phyloP scores from a whole-genome alignment of 2,113 vertebrate genomes.

The Phylloscopus trochiloides region DNA sequence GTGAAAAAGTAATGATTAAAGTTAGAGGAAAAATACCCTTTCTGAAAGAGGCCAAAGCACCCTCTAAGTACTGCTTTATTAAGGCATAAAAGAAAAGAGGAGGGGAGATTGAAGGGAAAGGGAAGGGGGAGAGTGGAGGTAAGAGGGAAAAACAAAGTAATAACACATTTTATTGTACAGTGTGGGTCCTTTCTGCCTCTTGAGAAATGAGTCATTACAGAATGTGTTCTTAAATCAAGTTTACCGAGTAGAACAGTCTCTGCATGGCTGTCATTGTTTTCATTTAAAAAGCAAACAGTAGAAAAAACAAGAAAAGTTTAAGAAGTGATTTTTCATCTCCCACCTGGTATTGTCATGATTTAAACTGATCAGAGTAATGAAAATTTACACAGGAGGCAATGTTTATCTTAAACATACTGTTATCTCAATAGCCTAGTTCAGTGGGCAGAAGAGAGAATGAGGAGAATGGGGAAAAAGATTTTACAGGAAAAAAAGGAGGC shows the following conservation, averaged over 20 bases:
- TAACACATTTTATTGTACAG: neutral
- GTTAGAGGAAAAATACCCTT: neutral
- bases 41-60: neutral
- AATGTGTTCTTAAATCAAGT: neutral
- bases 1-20: neutral
- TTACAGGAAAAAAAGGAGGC: neutral
- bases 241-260: neutral
- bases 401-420: neutral
- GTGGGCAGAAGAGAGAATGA: rapidly evolving
- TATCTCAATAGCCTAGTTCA: neutral
- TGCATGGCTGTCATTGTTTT: neutral
- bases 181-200: neutral
- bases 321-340: neutral
- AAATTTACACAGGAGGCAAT: neutral
- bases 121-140: neutral
- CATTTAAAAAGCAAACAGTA: neutral
- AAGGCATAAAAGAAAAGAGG: neutral
- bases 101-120: neutral
- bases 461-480: neutral
- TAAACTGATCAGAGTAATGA: neutral
- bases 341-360: neutral
- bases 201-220: neutral
- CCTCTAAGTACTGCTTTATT: neutral
- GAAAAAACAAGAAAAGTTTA: neutral
- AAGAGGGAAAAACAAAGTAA: neutral